These are phyloP conservation scores for Rhopalosiphum nymphaeae DNA, from an alignment of 2,888 invertebrate genomes.

Conservation along the genomic window DNA sequence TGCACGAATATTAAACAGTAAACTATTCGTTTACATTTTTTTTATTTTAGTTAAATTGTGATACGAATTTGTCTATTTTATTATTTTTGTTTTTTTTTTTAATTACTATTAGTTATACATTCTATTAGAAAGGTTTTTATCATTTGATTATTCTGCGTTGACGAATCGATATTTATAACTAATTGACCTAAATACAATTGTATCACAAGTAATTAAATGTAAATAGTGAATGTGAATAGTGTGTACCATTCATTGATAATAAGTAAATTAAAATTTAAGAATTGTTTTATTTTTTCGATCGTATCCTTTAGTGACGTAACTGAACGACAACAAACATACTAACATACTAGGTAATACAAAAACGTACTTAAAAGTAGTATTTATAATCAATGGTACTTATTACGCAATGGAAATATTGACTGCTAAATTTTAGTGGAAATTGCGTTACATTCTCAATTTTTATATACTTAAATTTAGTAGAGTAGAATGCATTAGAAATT, in stretches of 20 bases:
- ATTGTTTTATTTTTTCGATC: not conserved
- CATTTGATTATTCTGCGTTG: not conserved
- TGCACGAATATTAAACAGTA: not conserved
- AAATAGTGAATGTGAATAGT: not conserved
- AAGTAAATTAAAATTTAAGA: not conserved
- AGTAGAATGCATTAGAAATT: not conserved
- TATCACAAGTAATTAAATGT: not conserved
- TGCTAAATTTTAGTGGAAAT: not conserved
- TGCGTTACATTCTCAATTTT: not conserved
- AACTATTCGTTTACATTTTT: not conserved
- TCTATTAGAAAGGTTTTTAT: not conserved
- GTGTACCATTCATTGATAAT: not conserved
- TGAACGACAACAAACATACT: not conserved
- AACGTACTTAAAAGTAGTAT: not conserved
- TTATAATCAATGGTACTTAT: not conserved
- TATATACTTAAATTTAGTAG: not conserved
- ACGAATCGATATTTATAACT: not conserved
- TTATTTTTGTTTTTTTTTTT: not conserved
- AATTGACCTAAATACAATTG: not conserved
- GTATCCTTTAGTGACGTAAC: not conserved
- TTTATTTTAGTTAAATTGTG: not conserved
- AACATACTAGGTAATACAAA: not conserved
- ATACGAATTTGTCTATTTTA: not conserved
- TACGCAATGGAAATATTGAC: not conserved
- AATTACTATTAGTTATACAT: not conserved